Evolutionary conservation across 2,888 invertebrate species (phyloP).

Genomic region (Unio delphinus): DNA sequence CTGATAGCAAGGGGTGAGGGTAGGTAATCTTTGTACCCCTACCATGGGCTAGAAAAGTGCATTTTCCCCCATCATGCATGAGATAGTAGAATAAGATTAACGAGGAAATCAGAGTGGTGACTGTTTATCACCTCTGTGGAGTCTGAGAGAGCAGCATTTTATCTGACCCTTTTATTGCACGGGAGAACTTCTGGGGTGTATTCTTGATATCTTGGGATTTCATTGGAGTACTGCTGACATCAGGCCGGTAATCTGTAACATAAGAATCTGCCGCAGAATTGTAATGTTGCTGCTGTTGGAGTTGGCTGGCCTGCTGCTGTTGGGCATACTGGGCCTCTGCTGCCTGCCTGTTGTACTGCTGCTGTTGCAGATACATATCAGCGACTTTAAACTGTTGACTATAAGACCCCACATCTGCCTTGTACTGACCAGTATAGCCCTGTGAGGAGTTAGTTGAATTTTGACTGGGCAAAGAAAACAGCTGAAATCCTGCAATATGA

Average conservation of each 20-base stretch:
- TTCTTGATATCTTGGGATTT: constrained; percentile 5
- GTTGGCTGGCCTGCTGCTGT: constrained; percentile 11
- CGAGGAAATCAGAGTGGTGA: constrained; percentile 1
- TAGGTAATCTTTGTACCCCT: too few species aligned
- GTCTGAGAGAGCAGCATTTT: constrained; percentile 4
- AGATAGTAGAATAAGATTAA: neutral
- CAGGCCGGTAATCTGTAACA: too few species aligned
- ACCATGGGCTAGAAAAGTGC: too few species aligned
- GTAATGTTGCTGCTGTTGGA: constrained; percentile 7
- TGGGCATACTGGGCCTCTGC: neutral
- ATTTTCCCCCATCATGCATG: neutral
- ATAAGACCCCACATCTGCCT: constrained; percentile 1
- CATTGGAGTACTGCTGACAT: too few species aligned
- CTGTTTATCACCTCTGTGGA: too few species aligned
- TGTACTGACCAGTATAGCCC: constrained; percentile 16
- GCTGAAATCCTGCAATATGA: constrained; percentile 39
- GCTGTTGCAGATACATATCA: neutral
- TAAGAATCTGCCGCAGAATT: too few species aligned
- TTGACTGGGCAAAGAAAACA: constrained; percentile 28
- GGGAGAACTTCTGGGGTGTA: constrained; percentile 45
- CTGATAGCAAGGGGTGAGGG: too few species aligned
- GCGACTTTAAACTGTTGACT: neutral
- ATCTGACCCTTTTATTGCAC: constrained; percentile 49
- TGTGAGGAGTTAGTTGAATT: constrained; percentile 6
- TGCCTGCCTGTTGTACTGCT: constrained; percentile 3